Percentiles rank a stretch among this genome's conserved stretches.
phyloP scores from a whole-genome alignment of 2,888 invertebrate genomes.

The Busseola fusca region DNA sequence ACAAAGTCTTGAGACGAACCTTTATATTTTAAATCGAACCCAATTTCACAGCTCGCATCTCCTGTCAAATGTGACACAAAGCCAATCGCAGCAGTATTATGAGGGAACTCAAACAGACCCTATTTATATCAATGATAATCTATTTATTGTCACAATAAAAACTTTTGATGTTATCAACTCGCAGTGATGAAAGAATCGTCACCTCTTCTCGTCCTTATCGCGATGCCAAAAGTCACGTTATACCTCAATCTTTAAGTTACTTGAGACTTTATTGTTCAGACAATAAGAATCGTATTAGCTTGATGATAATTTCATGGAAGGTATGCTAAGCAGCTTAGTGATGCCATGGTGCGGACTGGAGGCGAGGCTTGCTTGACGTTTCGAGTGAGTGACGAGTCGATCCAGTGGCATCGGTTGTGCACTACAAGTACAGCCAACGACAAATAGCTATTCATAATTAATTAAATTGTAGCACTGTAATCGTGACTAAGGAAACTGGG shows the following conservation, averaged over 20 bases:
- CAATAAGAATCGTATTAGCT: slow-evolving; percentile 64
- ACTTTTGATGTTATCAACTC: slow-evolving; percentile 86
- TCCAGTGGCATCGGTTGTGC: slow-evolving; percentile 71
- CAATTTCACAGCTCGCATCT: slow-evolving; percentile 88
- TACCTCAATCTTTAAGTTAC: slow-evolving; percentile 34
- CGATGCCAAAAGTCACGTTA: slow-evolving; percentile 85
- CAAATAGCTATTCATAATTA: slow-evolving; percentile 52
- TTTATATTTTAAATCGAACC: slow-evolving; percentile 87
- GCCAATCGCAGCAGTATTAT: slow-evolving; percentile 86
- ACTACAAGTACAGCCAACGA: slow-evolving; percentile 69
- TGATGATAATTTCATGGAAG: slow-evolving; percentile 64
- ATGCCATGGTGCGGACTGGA: slow-evolving; percentile 80
- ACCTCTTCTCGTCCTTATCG: slow-evolving; percentile 82
- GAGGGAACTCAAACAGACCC: slow-evolving; percentile 84
- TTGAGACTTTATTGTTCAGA: slow-evolving; percentile 33
- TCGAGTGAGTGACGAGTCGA: slow-evolving; percentile 76
- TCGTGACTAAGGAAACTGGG: slow-evolving; percentile 36
- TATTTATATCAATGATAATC: slow-evolving; percentile 88
- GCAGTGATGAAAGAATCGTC: slow-evolving; percentile 87
- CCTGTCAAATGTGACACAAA: slow-evolving; percentile 88
- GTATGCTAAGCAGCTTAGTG: slow-evolving; percentile 86
- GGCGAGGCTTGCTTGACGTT: slow-evolving; percentile 81
- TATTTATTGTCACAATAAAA: slow-evolving; percentile 89
- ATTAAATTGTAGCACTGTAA: slow-evolving; percentile 39
- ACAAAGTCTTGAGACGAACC: slow-evolving; percentile 81